Evolutionary conservation across 2,113 vertebrate genomes (phyloP), one percentile per base, ranked within the genome.

Genomic region (Nothocercus julius): DNA sequence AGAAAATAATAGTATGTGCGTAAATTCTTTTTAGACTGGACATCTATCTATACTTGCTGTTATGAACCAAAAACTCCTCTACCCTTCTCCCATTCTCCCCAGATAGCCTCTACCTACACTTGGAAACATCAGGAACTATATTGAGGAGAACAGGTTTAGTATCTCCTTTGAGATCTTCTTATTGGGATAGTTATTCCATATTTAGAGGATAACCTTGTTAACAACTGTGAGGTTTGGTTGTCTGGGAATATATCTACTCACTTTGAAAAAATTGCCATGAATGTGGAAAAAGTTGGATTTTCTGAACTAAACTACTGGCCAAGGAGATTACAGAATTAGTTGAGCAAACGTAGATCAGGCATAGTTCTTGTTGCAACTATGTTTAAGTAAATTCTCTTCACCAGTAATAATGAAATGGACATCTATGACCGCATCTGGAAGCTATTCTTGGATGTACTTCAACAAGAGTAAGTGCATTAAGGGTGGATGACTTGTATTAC

Each of bases 361-460:
- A 92, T 24, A 87, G 82, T 81, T 92, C 80, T 84, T 96, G 80
- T 53, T 95, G 69, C 56, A 94, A 69, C 58, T 88, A 72, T n/a
- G 62, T 78, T 88, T 94, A 90, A 97, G 58, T 36, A 47, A 94
- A 92, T 93, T 96, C 64, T 42, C 73, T 90, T 72, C 88, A 93
- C 66, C 77, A 93, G 77, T 94, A 94, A 93, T 90, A 96, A 96
- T 76, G 58, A 85, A 90, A 96, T 76, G 69, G 94, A 94, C 83
- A 91, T 93, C 80, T 84, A 93, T 94, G 92, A 95, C 93, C 91
- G 90, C 90, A 96, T 96, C 92, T 96, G 95, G 80, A 96, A 96
- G 90, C 18, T 92, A 92, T 95, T 95, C 69, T 85, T 96, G 93
- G 90, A 95, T 76, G 38, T 68, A 81, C 82, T 97, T 97, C 92